phyloP scores from a whole-genome alignment of 2,888 invertebrate species.

The Eristalis tenax region DNA sequence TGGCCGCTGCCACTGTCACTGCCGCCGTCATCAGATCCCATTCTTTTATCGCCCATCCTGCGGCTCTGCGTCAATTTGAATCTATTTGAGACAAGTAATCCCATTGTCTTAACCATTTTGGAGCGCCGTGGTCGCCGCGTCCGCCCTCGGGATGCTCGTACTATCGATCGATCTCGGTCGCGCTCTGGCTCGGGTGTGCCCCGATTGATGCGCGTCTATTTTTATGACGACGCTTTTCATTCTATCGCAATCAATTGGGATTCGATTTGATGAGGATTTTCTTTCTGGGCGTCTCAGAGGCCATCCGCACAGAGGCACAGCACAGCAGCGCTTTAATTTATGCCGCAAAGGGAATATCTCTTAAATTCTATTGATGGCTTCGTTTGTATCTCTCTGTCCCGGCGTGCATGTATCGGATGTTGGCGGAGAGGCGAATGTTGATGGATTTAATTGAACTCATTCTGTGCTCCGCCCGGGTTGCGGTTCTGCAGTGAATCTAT shows the following conservation, averaged over 20 bases:
- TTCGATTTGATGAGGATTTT: slow-evolving; percentile 48
- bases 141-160: background rate
- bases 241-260: slow-evolving; percentile 50
- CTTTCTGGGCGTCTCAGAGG: background rate
- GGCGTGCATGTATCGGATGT: slow-evolving; percentile 1
- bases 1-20: background rate
- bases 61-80: slow-evolving; percentile 26
- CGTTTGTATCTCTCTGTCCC: slow-evolving; percentile 3
- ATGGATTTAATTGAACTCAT: slow-evolving; percentile 50
- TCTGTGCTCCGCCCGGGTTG: slow-evolving; percentile 2
- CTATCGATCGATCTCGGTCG: slow-evolving; percentile 14
- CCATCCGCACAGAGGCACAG: background rate
- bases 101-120: slow-evolving; percentile 15
- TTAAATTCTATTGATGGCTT: slow-evolving; percentile 41
- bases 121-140: background rate
- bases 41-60: background rate
- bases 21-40: background rate
- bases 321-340: slow-evolving; percentile 22
- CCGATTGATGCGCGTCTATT: slow-evolving; percentile 26
- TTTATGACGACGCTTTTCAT: slow-evolving; percentile 43
- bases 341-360: slow-evolving; percentile 14
- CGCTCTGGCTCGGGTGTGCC: background rate
- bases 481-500: slow-evolving; percentile 8
- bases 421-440: slow-evolving; percentile 19
- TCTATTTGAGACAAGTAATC: slow-evolving; percentile 43